Conservation (phyloP, 1,140 invertebrate species). For the Lordiphosa mommai region DNA sequence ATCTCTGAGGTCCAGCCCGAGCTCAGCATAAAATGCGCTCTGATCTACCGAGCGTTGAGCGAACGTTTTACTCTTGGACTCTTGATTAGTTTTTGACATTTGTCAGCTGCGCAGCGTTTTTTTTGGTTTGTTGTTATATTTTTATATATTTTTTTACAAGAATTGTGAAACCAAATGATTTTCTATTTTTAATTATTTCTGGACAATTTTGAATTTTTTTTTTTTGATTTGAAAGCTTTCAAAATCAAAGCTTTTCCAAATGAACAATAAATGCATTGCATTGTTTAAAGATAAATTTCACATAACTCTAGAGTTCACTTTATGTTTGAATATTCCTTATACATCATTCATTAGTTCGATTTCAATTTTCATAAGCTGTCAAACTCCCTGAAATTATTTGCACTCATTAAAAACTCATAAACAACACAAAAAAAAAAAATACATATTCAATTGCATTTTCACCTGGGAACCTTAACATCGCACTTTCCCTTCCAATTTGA, state of each 20-base stretch:
- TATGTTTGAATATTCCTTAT: neutral
- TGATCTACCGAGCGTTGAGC: constrained; percentile 5
- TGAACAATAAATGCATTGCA: neutral
- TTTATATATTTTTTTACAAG: neutral
- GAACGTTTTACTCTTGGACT: neutral
- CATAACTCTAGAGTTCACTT: neutral
- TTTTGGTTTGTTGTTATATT: neutral
- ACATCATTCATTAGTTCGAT: too few species aligned
- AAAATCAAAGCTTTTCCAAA: neutral
- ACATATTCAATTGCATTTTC: constrained; percentile 50
- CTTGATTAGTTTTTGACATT: constrained; percentile 5
- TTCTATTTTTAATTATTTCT: constrained; percentile 3
- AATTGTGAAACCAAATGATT: neutral
- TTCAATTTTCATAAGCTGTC: constrained; percentile 2
- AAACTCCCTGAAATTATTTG: constrained; percentile 34
- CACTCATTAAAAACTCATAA: constrained; percentile 33
- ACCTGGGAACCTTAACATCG: constrained; percentile 34
- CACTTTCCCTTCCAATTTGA: constrained; percentile 37
- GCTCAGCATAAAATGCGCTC: constrained; percentile 23
- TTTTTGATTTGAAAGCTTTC: neutral
- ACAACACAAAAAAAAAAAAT: constrained; percentile 39
- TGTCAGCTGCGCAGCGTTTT: constrained; percentile 1
- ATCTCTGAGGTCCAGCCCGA: constrained; percentile 14
- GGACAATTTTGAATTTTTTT: neutral
- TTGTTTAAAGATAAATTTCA: neutral